Evolutionary conservation across 2,797 vertebrate genomes (phyloP), one percentile per base, ranked within the genome.

Genomic region (Epinephelus coioides): DNA sequence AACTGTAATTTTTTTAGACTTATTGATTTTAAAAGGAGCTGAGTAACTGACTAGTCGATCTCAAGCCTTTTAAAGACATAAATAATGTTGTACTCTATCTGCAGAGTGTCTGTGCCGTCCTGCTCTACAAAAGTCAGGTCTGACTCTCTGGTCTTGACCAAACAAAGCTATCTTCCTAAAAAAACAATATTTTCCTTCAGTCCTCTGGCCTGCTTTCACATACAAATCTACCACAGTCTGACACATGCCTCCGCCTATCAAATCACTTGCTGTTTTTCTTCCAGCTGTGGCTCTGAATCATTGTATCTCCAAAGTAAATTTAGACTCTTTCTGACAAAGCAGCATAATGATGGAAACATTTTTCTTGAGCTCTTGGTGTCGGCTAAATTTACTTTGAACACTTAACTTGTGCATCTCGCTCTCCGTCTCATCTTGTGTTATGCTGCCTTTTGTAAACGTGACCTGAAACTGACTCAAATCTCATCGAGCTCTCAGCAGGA

Each of bases 171-270:
- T 73, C 66, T 70, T 69, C 40, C 25, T 65, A 18, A 77, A 76
- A 76, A 74, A 77, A 2, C 54, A 40, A 44, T 65, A 49, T 72
- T 76, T 70, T 55, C 64, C 64, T 57, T 74, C 49, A 40, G 72
- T 78, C 71, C 23, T 23, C 46, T 78, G 73, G 65, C 68, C 82
- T 72, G 55, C 30, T 73, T 87, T 81, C 61, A 69, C 51, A 76
- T 57, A 69, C 72, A 79, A 65, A 74, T 83, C 77, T 46, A 77
- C 79, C 82, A 76, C 68, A 79, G 63, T 84, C 55, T 74, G 79
- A 84, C 78, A 89, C 56, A 80, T 78, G 86, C 74, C 77, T 83
- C 66, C 9, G 6, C 46, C 34, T 30, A 85, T 90, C 64, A 87
- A 59, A 78, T 82, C 84, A 83, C 30, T 71, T n/a, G 21, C 46